Evolutionary conservation across 2,888 invertebrate species (phyloP), one percentile per base, ranked within the genome.

Genomic region (Cabera pusaria): DNA sequence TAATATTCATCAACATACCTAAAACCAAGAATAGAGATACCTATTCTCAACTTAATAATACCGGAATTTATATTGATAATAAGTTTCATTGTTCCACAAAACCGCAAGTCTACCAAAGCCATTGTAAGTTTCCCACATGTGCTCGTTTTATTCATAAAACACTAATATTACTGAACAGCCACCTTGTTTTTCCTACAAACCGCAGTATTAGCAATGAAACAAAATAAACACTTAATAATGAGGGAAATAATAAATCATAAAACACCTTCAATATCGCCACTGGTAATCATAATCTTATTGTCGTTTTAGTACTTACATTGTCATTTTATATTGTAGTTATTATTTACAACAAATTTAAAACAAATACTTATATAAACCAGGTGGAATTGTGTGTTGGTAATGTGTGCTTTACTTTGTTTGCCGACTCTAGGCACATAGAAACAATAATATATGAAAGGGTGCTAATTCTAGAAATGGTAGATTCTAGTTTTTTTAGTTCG

Each of bases 161-260:
- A 7, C 6, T 2, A 20, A 20, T 7, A 12, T 6, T 1, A 24
- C 12, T 6, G 10, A 25, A 23, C 4, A 5, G 7, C 6, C 1
- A 23, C 6, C 2, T 6, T 5, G 14, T 12, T 12, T 6, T 1
- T 2, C 2, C 4, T 7, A 2, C 1, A 25, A 16, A 6, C 10
- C 5, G 5, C 6, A 8, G 6, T 23, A 23, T 23, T 10, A 17
- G 10, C 23, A 19, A 23, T 23, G 1, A 18, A 6, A 11, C 2
- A 25, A 24, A 33, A 25, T 24, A 19, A 19, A 19, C 12, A 16
- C 19, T 9, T 29, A 12, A n/a, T 23, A 11, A 24, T 14, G 8
- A 31, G 35, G 38, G 27, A 36, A 31, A 35, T 26, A 32, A 39
- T 27, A 32, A 24, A 28, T 39, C 27, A 35, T 35, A 44, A 31